Conservation (phyloP, 2,113 vertebrate species). For the Lagopus leucura region DNA sequence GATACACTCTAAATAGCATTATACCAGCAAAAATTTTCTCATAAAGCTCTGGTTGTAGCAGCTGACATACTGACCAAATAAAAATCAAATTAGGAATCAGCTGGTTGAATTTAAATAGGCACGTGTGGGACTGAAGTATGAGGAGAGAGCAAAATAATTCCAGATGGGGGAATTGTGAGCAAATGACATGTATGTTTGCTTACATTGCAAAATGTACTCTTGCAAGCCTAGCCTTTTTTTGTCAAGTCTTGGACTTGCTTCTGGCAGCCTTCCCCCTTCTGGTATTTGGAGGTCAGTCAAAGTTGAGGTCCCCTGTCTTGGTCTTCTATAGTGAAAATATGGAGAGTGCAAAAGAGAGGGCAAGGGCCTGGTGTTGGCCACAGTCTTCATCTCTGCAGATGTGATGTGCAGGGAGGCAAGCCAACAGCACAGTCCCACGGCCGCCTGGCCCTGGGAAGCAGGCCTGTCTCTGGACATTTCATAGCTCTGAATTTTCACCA, state of each 20-base stretch:
- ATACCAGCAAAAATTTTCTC: not conserved
- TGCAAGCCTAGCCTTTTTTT: slow-evolving; percentile 10
- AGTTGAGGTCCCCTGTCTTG: not conserved
- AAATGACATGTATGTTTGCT: not conserved
- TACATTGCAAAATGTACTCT: not conserved
- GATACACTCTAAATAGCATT: not conserved
- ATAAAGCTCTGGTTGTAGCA: not conserved
- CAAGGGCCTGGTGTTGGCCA: not conserved
- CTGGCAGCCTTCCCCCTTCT: not conserved
- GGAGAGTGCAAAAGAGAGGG: not conserved
- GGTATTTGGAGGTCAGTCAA: not conserved
- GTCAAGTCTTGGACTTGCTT: not conserved
- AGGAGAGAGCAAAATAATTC: slow-evolving; percentile 39
- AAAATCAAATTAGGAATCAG: slow-evolving; percentile 39
- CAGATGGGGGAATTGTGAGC: slow-evolving; percentile 16
- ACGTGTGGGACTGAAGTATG: not conserved
- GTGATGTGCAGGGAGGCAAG: not conserved
- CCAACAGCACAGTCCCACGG: rapidly evolving
- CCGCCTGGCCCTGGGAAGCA: not conserved
- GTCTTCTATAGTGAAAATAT: not conserved
- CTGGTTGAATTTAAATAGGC: slow-evolving; percentile 14
- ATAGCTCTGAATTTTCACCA: not conserved
- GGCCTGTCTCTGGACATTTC: not conserved
- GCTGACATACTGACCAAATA: slow-evolving; percentile 7
- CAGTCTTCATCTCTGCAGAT: not conserved